phyloP scores from a whole-genome alignment of 2,797 vertebrate genomes.

The Florisuga fusca region DNA sequence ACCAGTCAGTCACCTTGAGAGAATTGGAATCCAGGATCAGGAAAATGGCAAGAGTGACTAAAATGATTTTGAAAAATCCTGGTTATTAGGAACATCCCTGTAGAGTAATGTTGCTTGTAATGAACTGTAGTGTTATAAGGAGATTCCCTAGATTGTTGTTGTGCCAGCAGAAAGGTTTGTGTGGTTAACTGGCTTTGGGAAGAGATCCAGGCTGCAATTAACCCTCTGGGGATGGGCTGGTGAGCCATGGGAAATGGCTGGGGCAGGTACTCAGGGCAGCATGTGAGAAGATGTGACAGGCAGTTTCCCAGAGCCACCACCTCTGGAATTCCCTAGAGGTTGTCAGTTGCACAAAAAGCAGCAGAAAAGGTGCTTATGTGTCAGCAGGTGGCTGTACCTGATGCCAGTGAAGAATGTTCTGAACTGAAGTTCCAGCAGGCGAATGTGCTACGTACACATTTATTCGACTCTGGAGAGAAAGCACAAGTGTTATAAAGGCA shows the following conservation, averaged over 20 bases:
- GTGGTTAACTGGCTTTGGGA: background rate
- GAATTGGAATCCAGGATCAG: background rate
- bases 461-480: slow-evolving; percentile 65
- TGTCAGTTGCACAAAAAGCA: background rate
- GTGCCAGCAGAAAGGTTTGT: background rate
- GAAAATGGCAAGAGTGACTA: too few species aligned
- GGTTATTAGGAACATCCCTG: background rate
- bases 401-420: slow-evolving; percentile 68
- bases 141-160: background rate
- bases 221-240: background rate
- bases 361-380: background rate
- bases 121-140: background rate
- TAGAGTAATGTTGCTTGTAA: background rate
- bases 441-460: slow-evolving; percentile 39
- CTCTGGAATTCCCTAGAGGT: background rate
- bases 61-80: background rate
- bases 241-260: background rate
- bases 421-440: slow-evolving; percentile 68
- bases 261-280: background rate
- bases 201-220: background rate
- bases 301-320: background rate
- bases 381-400: slow-evolving; percentile 59
- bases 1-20: background rate
- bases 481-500: background rate
- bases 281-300: background rate